Base-by-base conservation (phyloP, 1,140 invertebrate genomes). In the Drosophila littoralis region DNA sequence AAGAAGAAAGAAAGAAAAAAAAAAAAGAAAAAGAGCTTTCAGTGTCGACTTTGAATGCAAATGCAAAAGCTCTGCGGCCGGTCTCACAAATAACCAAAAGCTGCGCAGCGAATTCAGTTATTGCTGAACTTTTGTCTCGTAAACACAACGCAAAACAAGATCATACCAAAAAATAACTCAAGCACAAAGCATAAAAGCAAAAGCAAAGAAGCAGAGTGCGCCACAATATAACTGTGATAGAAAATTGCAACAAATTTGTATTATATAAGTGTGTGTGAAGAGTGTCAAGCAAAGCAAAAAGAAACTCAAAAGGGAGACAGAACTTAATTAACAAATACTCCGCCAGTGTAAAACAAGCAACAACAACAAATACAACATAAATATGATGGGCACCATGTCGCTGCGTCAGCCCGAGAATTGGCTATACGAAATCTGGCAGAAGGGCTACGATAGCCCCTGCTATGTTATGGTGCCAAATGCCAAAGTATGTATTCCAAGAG, bases 401-500 rank as follows among this genome's bases (percentile, higher is more conserved):
- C 75, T 92, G 38, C 90, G 88, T 59, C 91, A 92, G 78, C 91
- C 91, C 40, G 93, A 94, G 92, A 93, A 93, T 74, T 94, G 94
- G 91, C 93, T 95, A 58, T 95, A 95, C 89, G 94, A 95, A 91
- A 93, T 95, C 77, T 93, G 94, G 92, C 94, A 94, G 81, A 94
- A 93, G 88, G 94, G 94, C 75, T 93, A 94, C 71, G 93, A 93
- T 73, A 93, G 94, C 63, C 93, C 94, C 85, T 94, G 94, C 93
- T 94, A 95, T 89, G 94, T 95, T 74, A 94, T 94, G 93, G 94
- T 95, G 84, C 94, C 94, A 82, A 93, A 94, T 94, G 92, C 94
- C 93, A 93, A 94, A 93, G 94, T 94, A 94, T 91, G 94, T 93
- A 93, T 83, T 3, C 4, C 54, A 52, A 42, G n/a, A 67, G 22